Percentiles rank a stretch among this genome's conserved stretches.
These are phyloP conservation scores for Sorex fumeus DNA, from an alignment of 2,113 vertebrate genomes.

Conservation along the genomic window DNA sequence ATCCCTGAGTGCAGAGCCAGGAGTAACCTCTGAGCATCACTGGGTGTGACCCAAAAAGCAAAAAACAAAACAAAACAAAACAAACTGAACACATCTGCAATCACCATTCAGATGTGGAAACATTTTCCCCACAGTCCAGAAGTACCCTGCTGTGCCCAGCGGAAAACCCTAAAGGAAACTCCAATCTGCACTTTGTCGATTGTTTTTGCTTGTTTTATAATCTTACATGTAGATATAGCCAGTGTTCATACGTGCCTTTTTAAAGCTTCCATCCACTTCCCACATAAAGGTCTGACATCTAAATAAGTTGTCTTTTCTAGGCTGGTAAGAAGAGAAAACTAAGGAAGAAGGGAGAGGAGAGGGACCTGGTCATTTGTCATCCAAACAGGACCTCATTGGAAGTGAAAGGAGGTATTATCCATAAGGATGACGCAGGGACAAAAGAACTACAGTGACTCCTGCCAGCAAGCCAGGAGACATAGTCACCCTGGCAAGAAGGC, in stretches of 20 bases:
- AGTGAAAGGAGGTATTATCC: not conserved
- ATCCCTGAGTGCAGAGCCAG: too few species aligned
- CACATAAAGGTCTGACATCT: not conserved
- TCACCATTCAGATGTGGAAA: conserved; percentile 4
- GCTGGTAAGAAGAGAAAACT: not conserved
- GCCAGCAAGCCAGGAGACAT: conserved; percentile 35
- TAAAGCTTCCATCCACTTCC: not conserved
- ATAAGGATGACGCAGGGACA: not conserved
- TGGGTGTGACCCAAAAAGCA: too few species aligned
- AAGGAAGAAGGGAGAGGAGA: not conserved
- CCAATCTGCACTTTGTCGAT: not conserved
- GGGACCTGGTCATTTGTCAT: not conserved
- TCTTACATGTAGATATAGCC: not conserved
- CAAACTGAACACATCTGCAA: not conserved
- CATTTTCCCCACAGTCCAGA: not conserved
- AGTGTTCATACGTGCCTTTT: not conserved
- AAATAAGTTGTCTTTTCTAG: not conserved
- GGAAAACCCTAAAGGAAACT: not conserved
- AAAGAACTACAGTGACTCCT: not conserved
- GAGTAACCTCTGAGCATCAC: too few species aligned
- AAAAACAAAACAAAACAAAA: too few species aligned
- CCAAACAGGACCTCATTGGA: conserved; percentile 39
- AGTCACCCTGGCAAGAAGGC: not conserved
- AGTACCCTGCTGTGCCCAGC: not conserved
- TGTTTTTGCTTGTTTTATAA: not conserved